Evolutionary conservation across 2,113 vertebrate species (phyloP), one percentile per base, ranked within the genome.

Genomic region (Azemiops feae): DNA sequence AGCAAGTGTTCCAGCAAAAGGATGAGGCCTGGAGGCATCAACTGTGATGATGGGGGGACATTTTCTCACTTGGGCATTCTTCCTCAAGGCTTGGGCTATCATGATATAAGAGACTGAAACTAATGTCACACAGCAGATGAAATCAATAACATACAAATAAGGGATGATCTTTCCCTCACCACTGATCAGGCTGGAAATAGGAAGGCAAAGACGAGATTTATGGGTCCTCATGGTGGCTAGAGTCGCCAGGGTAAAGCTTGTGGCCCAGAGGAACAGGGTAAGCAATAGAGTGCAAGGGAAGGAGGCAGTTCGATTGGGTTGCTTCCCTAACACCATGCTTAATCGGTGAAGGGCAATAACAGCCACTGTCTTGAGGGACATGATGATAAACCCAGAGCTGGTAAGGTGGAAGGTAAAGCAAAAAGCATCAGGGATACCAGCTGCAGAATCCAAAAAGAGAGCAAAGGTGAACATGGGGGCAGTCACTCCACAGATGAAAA

Each of bases 321-420:
- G 99, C 96, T 98, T 98, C n/a, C 99, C 99, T 92, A 99, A 90
- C 60, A 99, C 99, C 99, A 99, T 98, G 57, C 98, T 98, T 45
- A 99, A 98, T 16, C 99, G 97, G 95, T 99, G 99, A 95, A 99
- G 97, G 6, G 99, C 99, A 0, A 99, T 99, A 90, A 98, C 98
- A 0, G 99, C 99, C 88, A 99, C 99, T 0, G 98, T 99, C 97
- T 99, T 98, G 93, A 99, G 98, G 0, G 99, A 99, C 99, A 99
- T 99, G 97, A 99, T 98, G 97, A 99, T 98, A 97, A 99, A 99
- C 89, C 98, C 99, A 0, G 98, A 98, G 92, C 98, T 98, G 96
- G 98, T 99, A 93, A 99, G 97, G 96, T 99, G 99, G 96, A 99
- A 99, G 92, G 98, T 97, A 85, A 99, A 99, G 97, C 99, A 99